Evolutionary conservation across 2,888 invertebrate species (phyloP).

Genomic region (Diarsia brunnea): DNA sequence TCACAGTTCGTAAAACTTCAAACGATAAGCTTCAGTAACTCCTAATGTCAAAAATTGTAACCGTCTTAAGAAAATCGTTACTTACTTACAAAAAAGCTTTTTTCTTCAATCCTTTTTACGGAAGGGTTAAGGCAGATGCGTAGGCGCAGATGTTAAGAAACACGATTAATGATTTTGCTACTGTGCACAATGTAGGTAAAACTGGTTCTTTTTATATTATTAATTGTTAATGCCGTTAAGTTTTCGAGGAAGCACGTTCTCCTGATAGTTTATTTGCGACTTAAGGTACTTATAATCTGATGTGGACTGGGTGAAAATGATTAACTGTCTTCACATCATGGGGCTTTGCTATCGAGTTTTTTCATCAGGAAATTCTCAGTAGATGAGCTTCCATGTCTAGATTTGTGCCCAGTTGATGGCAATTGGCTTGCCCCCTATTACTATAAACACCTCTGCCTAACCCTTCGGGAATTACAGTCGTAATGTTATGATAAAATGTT

Average conservation of each 20-base stretch:
- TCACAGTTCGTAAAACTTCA: constrained; percentile 54
- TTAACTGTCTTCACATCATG: not conserved
- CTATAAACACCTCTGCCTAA: too few species aligned
- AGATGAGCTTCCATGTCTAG: too few species aligned
- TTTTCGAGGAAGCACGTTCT: constrained; percentile 60
- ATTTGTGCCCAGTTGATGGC: too few species aligned
- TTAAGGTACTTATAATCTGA: constrained; percentile 7
- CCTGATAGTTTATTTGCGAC: not conserved
- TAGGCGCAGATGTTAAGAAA: constrained; percentile 77
- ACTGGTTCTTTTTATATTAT: constrained; percentile 52
- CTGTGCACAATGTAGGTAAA: constrained; percentile 66
- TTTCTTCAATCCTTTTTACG: constrained; percentile 72
- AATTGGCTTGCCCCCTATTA: too few species aligned
- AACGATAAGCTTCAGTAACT: constrained; percentile 57
- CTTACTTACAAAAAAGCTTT: constrained; percentile 55
- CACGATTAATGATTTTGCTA: constrained; percentile 83
- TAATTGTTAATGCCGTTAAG: constrained; percentile 46
- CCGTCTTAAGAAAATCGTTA: constrained; percentile 61
- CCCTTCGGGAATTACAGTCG: too few species aligned
- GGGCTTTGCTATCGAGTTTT: too few species aligned
- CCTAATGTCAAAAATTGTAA: constrained; percentile 50
- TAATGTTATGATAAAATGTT: too few species aligned
- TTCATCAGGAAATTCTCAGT: too few species aligned
- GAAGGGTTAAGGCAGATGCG: constrained; percentile 84
- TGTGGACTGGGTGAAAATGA: not conserved